Conservation (phyloP, 2,888 invertebrate species). For the Steinernema hermaphroditum region DNA sequence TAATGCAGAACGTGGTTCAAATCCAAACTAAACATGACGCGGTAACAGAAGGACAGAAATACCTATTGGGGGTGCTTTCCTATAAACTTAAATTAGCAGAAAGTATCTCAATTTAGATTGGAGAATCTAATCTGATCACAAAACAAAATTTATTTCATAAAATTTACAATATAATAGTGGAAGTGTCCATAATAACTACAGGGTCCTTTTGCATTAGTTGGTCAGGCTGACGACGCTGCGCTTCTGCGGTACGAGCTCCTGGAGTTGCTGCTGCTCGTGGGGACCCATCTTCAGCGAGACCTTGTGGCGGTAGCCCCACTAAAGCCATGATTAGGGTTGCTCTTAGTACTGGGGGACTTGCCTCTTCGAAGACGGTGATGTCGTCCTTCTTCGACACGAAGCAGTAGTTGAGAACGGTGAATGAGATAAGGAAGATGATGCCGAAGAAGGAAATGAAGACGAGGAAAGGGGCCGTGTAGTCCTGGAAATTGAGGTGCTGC, state of each 20-base stretch:
- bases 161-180: no score
- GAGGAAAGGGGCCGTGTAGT: conserved; percentile 11
- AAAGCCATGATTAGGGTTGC: not conserved
- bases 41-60: no score
- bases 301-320: conserved; percentile 14
- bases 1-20: no score
- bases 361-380: not conserved
- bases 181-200: no score
- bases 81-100: no score
- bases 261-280: conserved; percentile 2
- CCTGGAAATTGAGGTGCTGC: not conserved
- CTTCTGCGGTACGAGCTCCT: conserved; percentile 20
- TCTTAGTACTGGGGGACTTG: not conserved
- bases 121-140: no score
- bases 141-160: no score
- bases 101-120: no score
- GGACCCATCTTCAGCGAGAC: conserved; percentile 13
- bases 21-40: no score
- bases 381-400: conserved; percentile 11
- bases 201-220: no score
- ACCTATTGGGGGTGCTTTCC: no score
- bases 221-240: conserved; percentile 7
- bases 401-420: conserved; percentile 4
- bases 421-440: conserved; percentile 9
- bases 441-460: conserved; percentile 17